These are phyloP conservation scores for Centropristis striata DNA, from an alignment of 2,113 vertebrate species.

Conservation along the genomic window DNA sequence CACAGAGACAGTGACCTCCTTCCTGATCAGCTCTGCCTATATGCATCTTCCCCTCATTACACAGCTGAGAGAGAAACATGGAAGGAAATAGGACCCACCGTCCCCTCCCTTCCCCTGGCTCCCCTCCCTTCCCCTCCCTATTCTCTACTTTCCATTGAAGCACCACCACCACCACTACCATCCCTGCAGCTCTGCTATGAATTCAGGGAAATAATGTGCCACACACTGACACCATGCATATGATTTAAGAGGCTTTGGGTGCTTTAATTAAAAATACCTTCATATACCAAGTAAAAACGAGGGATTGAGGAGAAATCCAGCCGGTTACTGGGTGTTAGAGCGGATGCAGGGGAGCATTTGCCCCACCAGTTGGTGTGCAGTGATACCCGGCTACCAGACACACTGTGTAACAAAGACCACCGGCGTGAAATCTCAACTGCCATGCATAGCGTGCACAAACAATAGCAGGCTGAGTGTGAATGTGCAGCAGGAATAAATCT, in stretches of 20 bases:
- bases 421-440: slow-evolving; percentile 56
- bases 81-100: slow-evolving; percentile 74
- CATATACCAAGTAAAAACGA: not conserved
- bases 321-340: slow-evolving; percentile 17
- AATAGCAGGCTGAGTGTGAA: not conserved
- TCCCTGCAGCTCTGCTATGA: slow-evolving; percentile 60
- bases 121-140: slow-evolving; percentile 69
- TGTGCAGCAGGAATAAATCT: not conserved
- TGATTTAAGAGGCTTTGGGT: not conserved
- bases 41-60: slow-evolving; percentile 58
- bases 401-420: slow-evolving; percentile 76
- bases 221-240: slow-evolving; percentile 1
- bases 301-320: not conserved
- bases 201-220: slow-evolving; percentile 50
- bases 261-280: not conserved
- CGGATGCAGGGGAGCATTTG: slow-evolving; percentile 64
- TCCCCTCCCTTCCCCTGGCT: slow-evolving; percentile 57
- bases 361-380: slow-evolving; percentile 67
- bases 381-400: slow-evolving; percentile 56
- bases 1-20: slow-evolving; percentile 44
- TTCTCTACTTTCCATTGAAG: slow-evolving; percentile 68
- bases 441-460: slow-evolving; percentile 34
- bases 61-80: slow-evolving; percentile 67
- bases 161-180: slow-evolving; percentile 40
- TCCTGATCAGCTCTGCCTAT: slow-evolving; percentile 36